These are phyloP conservation scores for Eulemur albifrons DNA, from an alignment of 2,797 vertebrate genomes.

Conservation along the genomic window DNA sequence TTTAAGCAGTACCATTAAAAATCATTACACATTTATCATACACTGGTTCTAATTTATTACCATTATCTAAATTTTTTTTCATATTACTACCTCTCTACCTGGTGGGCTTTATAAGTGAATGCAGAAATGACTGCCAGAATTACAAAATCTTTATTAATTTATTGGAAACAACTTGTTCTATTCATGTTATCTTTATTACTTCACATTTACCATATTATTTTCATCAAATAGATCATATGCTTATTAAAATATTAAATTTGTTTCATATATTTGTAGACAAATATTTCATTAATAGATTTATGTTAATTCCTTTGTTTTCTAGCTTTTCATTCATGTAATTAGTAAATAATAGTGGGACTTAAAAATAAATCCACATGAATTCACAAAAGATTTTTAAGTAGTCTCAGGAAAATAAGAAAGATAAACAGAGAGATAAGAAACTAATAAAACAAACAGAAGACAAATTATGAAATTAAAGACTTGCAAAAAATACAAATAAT, in stretches of 20 bases:
- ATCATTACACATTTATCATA: neutral
- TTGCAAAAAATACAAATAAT: neutral
- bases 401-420: neutral
- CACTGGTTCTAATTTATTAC: neutral
- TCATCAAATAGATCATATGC: neutral
- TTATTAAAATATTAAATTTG: neutral
- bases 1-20: neutral
- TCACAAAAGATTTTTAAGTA: neutral
- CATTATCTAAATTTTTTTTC: neutral
- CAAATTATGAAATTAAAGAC: neutral
- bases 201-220: neutral
- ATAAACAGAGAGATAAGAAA: neutral
- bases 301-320: neutral
- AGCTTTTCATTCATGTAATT: neutral
- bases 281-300: neutral
- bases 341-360: neutral
- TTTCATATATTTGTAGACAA: neutral
- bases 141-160: neutral
- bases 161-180: neutral
- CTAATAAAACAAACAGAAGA: neutral
- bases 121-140: neutral
- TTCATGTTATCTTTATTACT: neutral
- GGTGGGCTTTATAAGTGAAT: neutral
- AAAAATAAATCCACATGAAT: neutral
- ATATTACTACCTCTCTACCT: neutral